Percentiles rank a stretch among this genome's conserved stretches.
phyloP scores from a whole-genome alignment of 2,797 vertebrate species.

The Decapterus maruadsi region DNA sequence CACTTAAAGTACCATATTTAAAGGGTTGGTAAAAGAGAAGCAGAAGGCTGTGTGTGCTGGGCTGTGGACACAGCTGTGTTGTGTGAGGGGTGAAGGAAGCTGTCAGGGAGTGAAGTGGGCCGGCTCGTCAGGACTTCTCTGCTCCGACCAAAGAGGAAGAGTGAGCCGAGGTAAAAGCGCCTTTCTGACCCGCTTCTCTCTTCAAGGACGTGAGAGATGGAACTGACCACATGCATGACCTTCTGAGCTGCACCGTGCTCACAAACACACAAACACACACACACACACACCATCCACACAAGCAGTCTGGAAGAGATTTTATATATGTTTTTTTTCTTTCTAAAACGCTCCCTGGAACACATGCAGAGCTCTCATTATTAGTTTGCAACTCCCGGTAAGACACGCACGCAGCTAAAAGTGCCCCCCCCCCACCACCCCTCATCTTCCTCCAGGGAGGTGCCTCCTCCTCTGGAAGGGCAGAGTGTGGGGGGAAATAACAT shows the following conservation, averaged over 20 bases:
- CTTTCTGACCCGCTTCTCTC: slow-evolving; percentile 63
- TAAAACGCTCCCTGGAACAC: slow-evolving; percentile 15
- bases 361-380: slow-evolving; percentile 47
- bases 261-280: background rate
- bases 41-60: slow-evolving; percentile 2
- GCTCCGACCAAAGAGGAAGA: slow-evolving; percentile 57
- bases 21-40: slow-evolving; percentile 1
- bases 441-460: slow-evolving; percentile 49
- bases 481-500: slow-evolving; percentile 88
- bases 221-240: slow-evolving; percentile 61
- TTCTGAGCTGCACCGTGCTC: too few species aligned
- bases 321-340: background rate
- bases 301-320: slow-evolving; percentile 7
- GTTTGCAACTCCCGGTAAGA: slow-evolving; percentile 23
- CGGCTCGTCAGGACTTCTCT: slow-evolving; percentile 55
- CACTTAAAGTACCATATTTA: background rate
- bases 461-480: slow-evolving; percentile 57
- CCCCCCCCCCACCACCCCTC: slow-evolving; percentile 15
- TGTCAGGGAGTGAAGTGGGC: slow-evolving; percentile 57
- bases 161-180: slow-evolving; percentile 57
- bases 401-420: slow-evolving; percentile 39
- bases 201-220: slow-evolving; percentile 66
- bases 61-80: slow-evolving; percentile 14
- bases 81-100: slow-evolving; percentile 46
- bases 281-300: slow-evolving; percentile 13